These are phyloP conservation scores for Tetheella fluctuosa DNA, from an alignment of 2,888 invertebrate species.

Conservation along the genomic window DNA sequence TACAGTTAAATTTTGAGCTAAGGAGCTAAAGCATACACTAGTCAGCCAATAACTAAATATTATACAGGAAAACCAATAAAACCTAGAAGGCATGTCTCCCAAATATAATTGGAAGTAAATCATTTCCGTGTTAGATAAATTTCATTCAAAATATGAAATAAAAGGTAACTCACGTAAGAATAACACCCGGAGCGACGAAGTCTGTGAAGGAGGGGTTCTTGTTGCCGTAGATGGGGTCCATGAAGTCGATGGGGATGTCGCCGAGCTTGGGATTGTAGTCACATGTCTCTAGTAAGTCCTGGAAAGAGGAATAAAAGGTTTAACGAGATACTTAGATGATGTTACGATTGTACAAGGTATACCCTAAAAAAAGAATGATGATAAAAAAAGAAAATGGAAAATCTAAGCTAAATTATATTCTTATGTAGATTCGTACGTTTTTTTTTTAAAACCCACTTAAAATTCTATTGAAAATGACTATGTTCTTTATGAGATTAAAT, in stretches of 20 bases:
- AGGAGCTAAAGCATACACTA: too few species aligned
- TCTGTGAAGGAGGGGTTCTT: conserved; percentile 96
- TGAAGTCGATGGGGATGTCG: conserved; percentile 94
- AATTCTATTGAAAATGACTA: too few species aligned
- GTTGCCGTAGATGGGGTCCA: conserved; percentile 94
- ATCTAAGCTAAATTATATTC: too few species aligned
- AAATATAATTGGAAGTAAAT: too few species aligned
- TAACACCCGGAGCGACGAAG: conserved; percentile 98
- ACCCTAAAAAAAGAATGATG: too few species aligned
- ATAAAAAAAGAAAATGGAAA: neutral
- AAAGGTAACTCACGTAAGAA: conserved; percentile 89
- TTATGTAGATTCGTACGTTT: too few species aligned
- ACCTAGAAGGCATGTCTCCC: too few species aligned
- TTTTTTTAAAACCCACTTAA: too few species aligned
- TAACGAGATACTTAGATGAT: neutral
- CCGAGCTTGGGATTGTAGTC: conserved; percentile 93
- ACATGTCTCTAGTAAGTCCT: conserved; percentile 88
- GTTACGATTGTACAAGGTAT: neutral
- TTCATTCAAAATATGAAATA: neutral
- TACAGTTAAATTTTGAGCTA: too few species aligned
- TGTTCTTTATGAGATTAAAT: neutral
- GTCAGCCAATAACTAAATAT: too few species aligned
- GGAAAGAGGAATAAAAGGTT: conserved; percentile 31
- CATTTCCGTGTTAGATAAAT: too few species aligned
- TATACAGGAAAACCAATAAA: too few species aligned